Evolutionary conservation across 2,113 vertebrate genomes (phyloP).

Genomic region (Motacilla alba): DNA sequence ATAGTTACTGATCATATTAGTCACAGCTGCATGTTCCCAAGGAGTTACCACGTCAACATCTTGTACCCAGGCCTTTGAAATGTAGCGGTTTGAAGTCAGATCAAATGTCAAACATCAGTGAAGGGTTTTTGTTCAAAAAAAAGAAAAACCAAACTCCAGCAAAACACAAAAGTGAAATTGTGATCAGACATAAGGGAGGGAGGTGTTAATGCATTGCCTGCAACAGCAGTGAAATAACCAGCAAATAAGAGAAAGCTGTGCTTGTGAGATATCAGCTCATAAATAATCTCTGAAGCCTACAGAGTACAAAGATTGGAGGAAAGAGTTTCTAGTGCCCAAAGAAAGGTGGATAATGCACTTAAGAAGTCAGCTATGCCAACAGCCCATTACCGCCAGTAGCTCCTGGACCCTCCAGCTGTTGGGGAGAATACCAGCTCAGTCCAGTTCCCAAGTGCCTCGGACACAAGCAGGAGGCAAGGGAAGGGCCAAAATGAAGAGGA

Average conservation of each 20-base stretch:
- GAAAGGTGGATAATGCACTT: neutral
- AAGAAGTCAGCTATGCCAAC: neutral
- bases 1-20: slow-evolving; percentile 6
- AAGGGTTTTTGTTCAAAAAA: neutral
- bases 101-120: neutral
- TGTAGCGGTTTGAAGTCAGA: neutral
- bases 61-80: slow-evolving; percentile 10
- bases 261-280: neutral
- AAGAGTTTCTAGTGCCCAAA: neutral
- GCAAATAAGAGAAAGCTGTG: neutral
- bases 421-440: neutral
- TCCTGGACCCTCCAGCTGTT: neutral
- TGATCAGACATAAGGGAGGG: neutral
- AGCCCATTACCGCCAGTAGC: neutral
- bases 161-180: neutral
- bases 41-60: slow-evolving; percentile 6
- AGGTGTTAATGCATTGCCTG: neutral
- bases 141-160: neutral
- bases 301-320: neutral
- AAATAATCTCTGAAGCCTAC: neutral
- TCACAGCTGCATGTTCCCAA: slow-evolving; percentile 24
- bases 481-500: neutral
- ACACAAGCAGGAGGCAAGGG: neutral
- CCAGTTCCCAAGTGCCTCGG: neutral
- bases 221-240: neutral